Base-by-base conservation (phyloP, 2,888 invertebrate species). In the Lasioglossum villosulum region DNA sequence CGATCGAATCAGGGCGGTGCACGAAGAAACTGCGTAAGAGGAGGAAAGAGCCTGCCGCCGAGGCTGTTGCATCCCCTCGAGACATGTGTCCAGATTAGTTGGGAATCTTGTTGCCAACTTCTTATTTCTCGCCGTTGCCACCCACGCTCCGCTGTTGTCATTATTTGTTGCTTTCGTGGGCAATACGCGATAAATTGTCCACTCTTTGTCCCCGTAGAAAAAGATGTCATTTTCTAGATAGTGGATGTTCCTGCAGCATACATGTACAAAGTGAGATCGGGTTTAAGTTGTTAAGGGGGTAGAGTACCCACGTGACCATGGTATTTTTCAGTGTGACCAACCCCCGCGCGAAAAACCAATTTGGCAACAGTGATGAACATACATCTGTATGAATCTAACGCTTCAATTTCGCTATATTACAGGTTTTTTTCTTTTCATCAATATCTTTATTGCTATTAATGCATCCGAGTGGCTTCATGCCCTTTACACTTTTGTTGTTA, bases 1-100 rank as follows among this genome's bases (percentile, higher is more conserved):
- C 93, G 93, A 93, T 93, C 90, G 92, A 92, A 92, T 91, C 92
- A 80, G 92, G 93, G 92, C 92, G 90, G 93, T 92, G 92, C 93
- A 89, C 87, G 87, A 84, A 86, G 84, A 88, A 87, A 75, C 82
- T 82, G 81, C 84, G 83, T 78, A 78, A 85, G 83, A 83, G 83
- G 76, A 79, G 73, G 78, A 86, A 89, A 86, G 80, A 79, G 74
- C 85, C 80, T 23, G 71, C 79, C 79, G 71, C 79, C 79, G 56
- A 83, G 78, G 84, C 70, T 86, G 89, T 85, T 90, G 90, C 90
- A 89, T 84, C 84, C 84, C 86, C 86, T 77, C 80, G 79, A 68
- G 86, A 75, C 39, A 75, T 42, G 63, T 59, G 72, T 66, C 63
- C 68, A 79, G 86, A 86, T 86, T 86, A 86, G 78, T 82, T 75